A percentile compares a stretch with the other conserved stretches of the same genome.
phyloP scores from a whole-genome alignment of 2,888 invertebrate species.

The Hirtodrosophila confusa region DNA sequence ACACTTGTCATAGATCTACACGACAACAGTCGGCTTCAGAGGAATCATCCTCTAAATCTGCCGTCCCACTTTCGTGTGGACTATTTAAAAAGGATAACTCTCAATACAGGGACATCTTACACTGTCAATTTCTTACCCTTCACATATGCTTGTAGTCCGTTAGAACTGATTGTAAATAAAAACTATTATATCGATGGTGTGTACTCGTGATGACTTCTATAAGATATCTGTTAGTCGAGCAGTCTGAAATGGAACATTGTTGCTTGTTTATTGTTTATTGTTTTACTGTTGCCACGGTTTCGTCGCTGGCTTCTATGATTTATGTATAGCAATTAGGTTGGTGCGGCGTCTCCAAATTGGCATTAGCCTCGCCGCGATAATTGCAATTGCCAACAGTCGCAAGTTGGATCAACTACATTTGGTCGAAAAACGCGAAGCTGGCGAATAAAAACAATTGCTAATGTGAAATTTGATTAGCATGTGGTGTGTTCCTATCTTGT shows the following conservation, averaged over 20 bases:
- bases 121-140: no score
- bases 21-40: no score
- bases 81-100: no score
- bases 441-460: conserved; percentile 41
- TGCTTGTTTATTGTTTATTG: not conserved
- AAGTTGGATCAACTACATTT: conserved; percentile 35
- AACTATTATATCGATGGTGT: no score
- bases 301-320: conserved; percentile 52
- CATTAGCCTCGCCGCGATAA: conserved; percentile 47
- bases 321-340: conserved; percentile 60
- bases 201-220: not conserved
- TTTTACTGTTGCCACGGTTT: conserved; percentile 15
- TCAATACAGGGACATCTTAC: no score
- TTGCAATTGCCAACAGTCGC: conserved; percentile 44
- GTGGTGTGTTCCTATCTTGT: conserved; percentile 26
- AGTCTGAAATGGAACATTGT: not conserved
- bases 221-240: conserved; percentile 2
- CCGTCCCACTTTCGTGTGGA: no score
- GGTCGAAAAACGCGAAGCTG: conserved; percentile 27
- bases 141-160: no score
- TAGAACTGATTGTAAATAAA: no score
- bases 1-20: no score
- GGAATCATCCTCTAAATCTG: no score
- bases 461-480: conserved; percentile 66
- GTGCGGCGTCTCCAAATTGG: conserved; percentile 40